A percentile compares a stretch with the other conserved stretches of the same genome.
Evolutionary conservation across 1,140 invertebrate species (phyloP).

Genomic region (Armadillidium nasatum): DNA sequence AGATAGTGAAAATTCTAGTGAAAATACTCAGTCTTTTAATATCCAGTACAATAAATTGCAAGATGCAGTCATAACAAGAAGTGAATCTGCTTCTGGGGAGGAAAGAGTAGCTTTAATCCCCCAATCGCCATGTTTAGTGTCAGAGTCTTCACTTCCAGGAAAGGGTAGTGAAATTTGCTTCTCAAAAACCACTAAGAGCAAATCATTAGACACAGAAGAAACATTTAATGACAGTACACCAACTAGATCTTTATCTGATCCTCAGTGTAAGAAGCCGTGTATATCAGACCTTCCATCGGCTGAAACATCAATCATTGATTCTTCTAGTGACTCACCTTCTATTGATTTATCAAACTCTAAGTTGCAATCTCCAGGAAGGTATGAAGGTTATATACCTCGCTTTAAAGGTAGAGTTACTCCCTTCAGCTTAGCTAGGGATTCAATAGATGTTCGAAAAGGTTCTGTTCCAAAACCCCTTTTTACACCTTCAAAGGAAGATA

Average conservation of each 20-base stretch:
- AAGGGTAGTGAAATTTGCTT: background rate
- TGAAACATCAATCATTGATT: constrained; percentile 10
- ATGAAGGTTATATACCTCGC: constrained; percentile 62
- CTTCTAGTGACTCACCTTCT: constrained; percentile 29
- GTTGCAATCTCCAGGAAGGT: constrained; percentile 47
- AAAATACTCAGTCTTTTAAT: constrained; percentile 36
- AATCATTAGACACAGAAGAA: background rate
- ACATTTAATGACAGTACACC: background rate
- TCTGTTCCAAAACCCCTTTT: constrained; percentile 38
- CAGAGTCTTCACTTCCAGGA: constrained; percentile 20
- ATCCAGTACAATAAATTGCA: constrained; percentile 30
- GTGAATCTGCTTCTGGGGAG: constrained; percentile 10
- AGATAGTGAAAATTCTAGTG: constrained; percentile 45
- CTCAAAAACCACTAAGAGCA: background rate
- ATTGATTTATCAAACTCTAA: constrained; percentile 27
- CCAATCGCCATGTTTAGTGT: constrained; percentile 29
- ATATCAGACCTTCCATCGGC: constrained; percentile 30
- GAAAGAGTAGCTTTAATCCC: constrained; percentile 12
- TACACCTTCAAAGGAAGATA: constrained; percentile 26
- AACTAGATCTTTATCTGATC: background rate
- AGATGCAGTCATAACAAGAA: constrained; percentile 30
- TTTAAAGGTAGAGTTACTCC: constrained; percentile 65
- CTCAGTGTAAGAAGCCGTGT: background rate
- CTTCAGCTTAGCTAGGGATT: constrained; percentile 65
- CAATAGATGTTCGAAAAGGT: constrained; percentile 61